Evolutionary conservation across 2,113 vertebrate species (phyloP), one percentile per base, ranked within the genome.

Genomic region (Pampusana beccarii): DNA sequence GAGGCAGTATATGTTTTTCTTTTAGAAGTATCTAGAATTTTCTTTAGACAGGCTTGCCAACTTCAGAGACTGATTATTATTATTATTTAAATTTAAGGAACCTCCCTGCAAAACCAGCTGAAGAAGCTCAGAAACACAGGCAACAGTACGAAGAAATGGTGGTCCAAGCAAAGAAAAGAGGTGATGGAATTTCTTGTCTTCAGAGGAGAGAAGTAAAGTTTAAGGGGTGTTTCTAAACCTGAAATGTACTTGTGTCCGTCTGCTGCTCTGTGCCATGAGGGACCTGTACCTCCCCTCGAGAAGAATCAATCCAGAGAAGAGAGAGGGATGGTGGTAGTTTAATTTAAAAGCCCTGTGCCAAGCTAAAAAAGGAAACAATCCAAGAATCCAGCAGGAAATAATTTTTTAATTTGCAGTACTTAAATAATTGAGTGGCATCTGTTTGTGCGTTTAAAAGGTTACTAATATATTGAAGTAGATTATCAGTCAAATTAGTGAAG

Each of bases 61-160:
- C 50, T 72, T 61, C 36, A 88, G 64, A 14, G 91, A 25, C 14
- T 62, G 82, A 83, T 64, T 72, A 91, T 81, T 85, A 18, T 28
- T 92, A 14, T 36, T 51, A 57, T 82, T 33, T 36, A 10, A 40
- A 81, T 25, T 97, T 25, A 95, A 99, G 99, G 87, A 99, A 99
- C 87, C 98, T 99, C 86, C 99, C 99, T n/a, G 99, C 99, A 69
- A 99, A 99, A 94, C 98, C 99, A 61, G 99, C 98, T 7, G 99
- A 99, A 84, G 99, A 99, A 96, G 98, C 99, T 23, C 98, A 99
- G 98, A 99, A 99, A 67, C 99, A 99, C 97, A 95, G 98, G 61
- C 99, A 99, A 77, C 98, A 99, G 94, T 99, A 99, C 94, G 99
- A 99, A 90, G 99, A 99, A 93, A 99, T 99, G 99, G 99, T 99